phyloP scores from a whole-genome alignment of 1,140 invertebrate species.

The Philopotamus ludificatus region DNA sequence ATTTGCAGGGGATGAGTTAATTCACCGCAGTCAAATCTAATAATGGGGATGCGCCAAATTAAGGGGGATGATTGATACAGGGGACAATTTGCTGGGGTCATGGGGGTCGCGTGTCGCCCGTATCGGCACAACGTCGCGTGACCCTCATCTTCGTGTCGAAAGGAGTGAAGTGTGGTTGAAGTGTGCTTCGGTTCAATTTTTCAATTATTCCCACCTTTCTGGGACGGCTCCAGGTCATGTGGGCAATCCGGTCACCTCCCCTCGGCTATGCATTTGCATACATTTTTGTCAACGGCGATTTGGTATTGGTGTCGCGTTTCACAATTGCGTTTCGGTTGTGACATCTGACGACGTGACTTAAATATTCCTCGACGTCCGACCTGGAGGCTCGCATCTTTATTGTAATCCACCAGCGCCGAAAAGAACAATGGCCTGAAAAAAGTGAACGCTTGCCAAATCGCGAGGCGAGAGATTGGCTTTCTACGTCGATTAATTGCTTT shows the following conservation, averaged over 20 bases:
- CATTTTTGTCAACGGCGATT: not conserved
- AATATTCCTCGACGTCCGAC: too few species aligned
- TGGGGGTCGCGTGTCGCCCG: constrained; percentile 17
- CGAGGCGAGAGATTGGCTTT: not conserved
- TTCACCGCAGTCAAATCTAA: not conserved
- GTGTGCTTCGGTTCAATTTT: not conserved
- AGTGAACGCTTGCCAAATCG: not conserved
- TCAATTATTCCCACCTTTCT: not conserved
- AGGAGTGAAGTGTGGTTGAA: constrained; percentile 1
- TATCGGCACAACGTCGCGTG: not conserved
- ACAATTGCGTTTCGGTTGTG: constrained; percentile 28
- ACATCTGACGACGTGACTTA: constrained; percentile 25
- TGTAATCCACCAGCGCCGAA: too few species aligned
- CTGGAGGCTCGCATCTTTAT: too few species aligned
- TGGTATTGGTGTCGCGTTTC: constrained; percentile 29
- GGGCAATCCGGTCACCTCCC: too few species aligned
- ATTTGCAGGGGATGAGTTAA: constrained; percentile 1
- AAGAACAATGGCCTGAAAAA: too few species aligned
- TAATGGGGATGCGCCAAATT: not conserved
- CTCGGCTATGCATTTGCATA: too few species aligned
- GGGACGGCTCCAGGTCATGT: too few species aligned
- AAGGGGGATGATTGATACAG: not conserved
- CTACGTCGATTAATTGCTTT: too few species aligned
- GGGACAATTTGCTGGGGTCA: constrained; percentile 2
- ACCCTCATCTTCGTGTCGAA: constrained; percentile 2